Percentiles rank a stretch among this genome's conserved stretches.
Conservation (phyloP, 2,888 invertebrate species). For the Celastrina argiolus region DNA sequence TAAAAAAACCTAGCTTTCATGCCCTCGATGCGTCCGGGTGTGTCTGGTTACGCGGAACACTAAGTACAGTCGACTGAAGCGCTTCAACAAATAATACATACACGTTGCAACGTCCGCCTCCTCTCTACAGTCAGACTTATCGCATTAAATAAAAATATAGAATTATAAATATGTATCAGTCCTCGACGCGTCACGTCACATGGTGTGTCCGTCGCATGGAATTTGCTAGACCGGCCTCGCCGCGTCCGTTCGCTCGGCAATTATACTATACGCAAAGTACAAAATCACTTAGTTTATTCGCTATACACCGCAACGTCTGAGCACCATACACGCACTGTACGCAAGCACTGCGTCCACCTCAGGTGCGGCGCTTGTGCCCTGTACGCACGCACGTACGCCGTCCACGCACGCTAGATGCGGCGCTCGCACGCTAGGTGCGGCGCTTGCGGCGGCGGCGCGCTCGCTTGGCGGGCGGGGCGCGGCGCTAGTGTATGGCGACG, state of each 20-base stretch:
- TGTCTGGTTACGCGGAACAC: constrained; percentile 49
- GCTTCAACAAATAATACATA: constrained; percentile 68
- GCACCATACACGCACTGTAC: constrained; percentile 24
- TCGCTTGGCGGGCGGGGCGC: constrained; percentile 24
- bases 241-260: constrained; percentile 22
- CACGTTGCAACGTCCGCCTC: constrained; percentile 64
- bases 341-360: neutral
- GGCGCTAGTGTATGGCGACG: constrained; percentile 88
- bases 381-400: neutral
- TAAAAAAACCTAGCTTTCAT: constrained; percentile 75
- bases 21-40: constrained; percentile 62
- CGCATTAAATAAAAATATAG: constrained; percentile 75
- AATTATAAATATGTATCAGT: constrained; percentile 72
- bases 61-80: constrained; percentile 73
- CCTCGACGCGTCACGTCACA: constrained; percentile 33
- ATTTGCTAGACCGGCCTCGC: constrained; percentile 37
- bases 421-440: neutral
- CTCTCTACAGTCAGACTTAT: constrained; percentile 74
- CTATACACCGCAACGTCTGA: constrained; percentile 28
- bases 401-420: neutral
- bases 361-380: no score
- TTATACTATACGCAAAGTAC: constrained; percentile 35
- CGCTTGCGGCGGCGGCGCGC: constrained; percentile 13
- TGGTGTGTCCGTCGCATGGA: constrained; percentile 25
- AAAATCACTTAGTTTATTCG: constrained; percentile 34